phyloP scores from a whole-genome alignment of 2,888 invertebrate species.

The Eurytoma adleriae region DNA sequence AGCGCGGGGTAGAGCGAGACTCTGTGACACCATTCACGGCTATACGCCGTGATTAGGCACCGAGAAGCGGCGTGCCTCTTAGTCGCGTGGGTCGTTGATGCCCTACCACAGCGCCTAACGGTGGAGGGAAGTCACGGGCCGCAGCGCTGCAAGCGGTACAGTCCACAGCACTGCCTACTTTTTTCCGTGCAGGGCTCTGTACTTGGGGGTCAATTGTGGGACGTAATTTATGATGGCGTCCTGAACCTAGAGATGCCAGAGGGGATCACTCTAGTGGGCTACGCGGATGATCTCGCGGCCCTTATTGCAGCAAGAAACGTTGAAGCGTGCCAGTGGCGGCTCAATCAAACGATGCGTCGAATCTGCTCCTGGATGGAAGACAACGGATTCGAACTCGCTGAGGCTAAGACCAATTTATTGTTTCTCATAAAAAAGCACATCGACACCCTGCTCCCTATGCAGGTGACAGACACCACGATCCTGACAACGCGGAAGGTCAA shows the following conservation, averaged over 20 bases:
- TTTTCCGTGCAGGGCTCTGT: no score
- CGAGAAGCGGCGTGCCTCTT: no score
- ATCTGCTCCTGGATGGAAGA: background rate
- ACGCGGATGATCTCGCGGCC: slow-evolving; percentile 52
- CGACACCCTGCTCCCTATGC: slow-evolving; percentile 45
- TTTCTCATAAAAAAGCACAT: background rate
- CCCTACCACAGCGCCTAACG: no score
- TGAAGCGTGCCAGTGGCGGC: background rate
- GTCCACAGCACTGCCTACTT: no score
- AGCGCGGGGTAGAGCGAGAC: no score
- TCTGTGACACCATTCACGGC: no score
- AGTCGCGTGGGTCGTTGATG: no score
- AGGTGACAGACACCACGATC: slow-evolving; percentile 43
- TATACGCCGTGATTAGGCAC: no score
- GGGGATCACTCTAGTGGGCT: slow-evolving; percentile 12
- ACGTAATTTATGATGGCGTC: no score
- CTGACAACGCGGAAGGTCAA: slow-evolving; percentile 48
- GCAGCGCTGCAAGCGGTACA: no score
- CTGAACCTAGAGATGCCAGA: slow-evolving; percentile 17
- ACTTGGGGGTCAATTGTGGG: no score
- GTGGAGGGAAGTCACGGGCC: no score
- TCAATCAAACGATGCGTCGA: background rate
- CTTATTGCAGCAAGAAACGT: slow-evolving; percentile 35
- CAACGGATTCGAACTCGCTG: slow-evolving; percentile 17
- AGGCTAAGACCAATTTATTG: background rate